A percentile compares a stretch with the other conserved stretches of the same genome.
phyloP scores from a whole-genome alignment of 1,140 invertebrate genomes.

The Ylistrum balloti region DNA sequence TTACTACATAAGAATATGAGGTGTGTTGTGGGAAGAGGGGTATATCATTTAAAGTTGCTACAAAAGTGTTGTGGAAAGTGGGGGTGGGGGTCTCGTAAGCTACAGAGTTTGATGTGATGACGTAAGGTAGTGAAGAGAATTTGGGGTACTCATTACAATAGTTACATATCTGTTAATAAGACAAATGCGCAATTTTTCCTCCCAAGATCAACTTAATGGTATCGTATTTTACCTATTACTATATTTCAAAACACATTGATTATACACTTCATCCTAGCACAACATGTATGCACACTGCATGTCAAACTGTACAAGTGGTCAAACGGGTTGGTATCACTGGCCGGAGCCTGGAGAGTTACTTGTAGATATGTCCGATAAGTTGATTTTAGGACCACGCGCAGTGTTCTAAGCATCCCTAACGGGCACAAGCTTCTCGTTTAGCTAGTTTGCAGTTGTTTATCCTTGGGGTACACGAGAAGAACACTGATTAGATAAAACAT shows the following conservation, averaged over 20 bases:
- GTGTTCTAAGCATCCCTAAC: neutral
- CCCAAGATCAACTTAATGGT: neutral
- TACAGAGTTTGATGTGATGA: no score
- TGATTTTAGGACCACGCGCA: neutral
- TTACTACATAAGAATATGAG: no score
- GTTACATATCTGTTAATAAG: no score
- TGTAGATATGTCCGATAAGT: neutral
- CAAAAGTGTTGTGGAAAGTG: no score
- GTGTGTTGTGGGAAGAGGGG: no score
- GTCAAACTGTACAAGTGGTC: neutral
- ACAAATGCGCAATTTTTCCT: neutral
- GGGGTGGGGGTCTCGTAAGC: no score
- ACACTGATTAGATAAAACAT: no score
- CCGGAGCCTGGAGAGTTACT: neutral
- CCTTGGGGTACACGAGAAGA: neutral
- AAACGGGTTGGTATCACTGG: neutral
- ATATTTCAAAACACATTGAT: neutral
- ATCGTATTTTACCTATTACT: neutral
- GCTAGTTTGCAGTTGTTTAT: neutral
- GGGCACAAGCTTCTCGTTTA: neutral
- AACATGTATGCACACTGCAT: no score
- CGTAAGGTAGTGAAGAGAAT: no score
- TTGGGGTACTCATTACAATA: no score
- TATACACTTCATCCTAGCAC: neutral
- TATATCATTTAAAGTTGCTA: no score